phyloP scores from a whole-genome alignment of 2,113 vertebrate species.

The Sapajus apella region DNA sequence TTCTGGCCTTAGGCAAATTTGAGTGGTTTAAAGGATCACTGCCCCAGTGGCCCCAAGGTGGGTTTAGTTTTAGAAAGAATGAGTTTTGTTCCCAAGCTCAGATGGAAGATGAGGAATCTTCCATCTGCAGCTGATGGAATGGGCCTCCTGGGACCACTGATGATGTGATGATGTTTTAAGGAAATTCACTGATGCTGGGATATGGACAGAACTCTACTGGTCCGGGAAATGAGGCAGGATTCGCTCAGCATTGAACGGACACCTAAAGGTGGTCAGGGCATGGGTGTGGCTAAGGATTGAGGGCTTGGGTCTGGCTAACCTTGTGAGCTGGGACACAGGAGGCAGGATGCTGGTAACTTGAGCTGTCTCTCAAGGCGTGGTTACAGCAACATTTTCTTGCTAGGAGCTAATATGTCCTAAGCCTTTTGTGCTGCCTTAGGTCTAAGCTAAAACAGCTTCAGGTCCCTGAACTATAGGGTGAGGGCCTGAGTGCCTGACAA shows the following conservation, averaged over 20 bases:
- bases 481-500: no score
- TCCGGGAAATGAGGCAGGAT: constrained; percentile 62
- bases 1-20: background rate
- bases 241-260: background rate
- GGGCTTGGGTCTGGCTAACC: background rate
- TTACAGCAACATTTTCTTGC: background rate
- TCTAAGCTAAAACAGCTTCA: background rate
- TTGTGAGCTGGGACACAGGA: background rate
- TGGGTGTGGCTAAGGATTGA: accelerated
- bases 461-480: background rate
- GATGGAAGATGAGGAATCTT: constrained; percentile 62
- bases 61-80: constrained; percentile 68
- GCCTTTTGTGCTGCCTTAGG: background rate
- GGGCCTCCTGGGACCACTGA: constrained; percentile 61
- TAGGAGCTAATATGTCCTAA: background rate
- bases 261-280: background rate
- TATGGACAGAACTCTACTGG: constrained; percentile 25
- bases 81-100: constrained; percentile 62
- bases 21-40: constrained; percentile 46
- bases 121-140: constrained; percentile 45
- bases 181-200: constrained; percentile 65
- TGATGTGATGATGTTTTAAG: constrained; percentile 74
- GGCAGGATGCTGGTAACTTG: background rate
- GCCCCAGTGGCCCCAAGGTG: constrained; percentile 56
- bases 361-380: background rate